These are phyloP conservation scores for Bombus huntii DNA, from an alignment of 1,140 invertebrate genomes.

Conservation along the genomic window DNA sequence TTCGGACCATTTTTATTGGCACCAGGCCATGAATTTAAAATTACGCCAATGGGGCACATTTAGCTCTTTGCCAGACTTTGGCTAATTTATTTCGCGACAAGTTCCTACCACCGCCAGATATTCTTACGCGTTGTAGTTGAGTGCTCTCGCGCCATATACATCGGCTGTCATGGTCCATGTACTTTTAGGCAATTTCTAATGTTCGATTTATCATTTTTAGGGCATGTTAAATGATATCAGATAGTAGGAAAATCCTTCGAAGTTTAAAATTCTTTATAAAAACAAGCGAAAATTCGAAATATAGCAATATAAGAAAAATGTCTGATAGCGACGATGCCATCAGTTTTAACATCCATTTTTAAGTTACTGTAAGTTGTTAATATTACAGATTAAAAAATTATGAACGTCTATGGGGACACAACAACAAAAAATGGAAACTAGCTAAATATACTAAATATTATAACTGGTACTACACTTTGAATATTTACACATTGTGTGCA, in stretches of 20 bases:
- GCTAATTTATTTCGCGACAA: constrained; percentile 66
- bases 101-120: constrained; percentile 57
- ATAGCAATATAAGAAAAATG: no score
- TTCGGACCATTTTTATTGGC: constrained; percentile 61
- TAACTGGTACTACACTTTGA: background rate
- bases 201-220: background rate
- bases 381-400: no score
- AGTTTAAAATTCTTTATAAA: background rate
- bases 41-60: constrained; percentile 68
- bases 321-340: no score
- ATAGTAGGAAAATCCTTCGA: background rate
- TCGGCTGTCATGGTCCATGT: background rate
- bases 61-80: constrained; percentile 64
- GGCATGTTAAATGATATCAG: background rate
- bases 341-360: no score
- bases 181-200: background rate
- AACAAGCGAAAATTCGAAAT: no score
- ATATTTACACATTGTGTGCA: background rate
- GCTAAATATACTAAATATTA: no score
- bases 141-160: background rate
- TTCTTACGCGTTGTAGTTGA: constrained; percentile 35
- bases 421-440: no score
- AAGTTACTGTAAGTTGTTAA: no score
- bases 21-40: constrained; percentile 67
- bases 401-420: no score